Conservation (phyloP, 2,113 vertebrate genomes). For the Ochotona curzoniae region DNA sequence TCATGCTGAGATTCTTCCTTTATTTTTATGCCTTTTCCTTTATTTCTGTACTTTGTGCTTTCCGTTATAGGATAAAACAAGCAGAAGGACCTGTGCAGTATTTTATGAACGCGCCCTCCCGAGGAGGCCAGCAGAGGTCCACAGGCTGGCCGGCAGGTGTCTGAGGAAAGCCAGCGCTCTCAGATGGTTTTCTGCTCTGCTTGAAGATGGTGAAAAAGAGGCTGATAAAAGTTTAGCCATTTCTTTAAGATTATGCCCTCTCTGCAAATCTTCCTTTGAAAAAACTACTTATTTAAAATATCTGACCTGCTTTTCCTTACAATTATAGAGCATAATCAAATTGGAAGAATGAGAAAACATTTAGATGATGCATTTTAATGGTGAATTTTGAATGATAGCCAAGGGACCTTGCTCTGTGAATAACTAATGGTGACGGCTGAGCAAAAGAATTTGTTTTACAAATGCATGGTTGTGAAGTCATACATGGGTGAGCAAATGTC, state of each 20-base stretch:
- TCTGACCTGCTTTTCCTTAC: background rate
- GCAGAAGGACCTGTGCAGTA: background rate
- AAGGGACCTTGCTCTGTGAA: background rate
- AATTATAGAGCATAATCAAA: background rate
- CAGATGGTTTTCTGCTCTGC: rapidly evolving
- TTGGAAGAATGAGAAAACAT: background rate
- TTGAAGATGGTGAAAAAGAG: background rate
- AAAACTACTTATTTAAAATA: background rate
- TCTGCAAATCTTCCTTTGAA: background rate
- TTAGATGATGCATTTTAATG: background rate
- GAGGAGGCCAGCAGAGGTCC: background rate
- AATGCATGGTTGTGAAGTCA: background rate
- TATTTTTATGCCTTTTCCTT: background rate
- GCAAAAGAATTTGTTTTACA: background rate
- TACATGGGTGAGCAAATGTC: background rate
- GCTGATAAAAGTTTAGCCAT: background rate
- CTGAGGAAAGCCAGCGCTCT: background rate
- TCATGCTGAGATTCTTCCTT: slow-evolving; percentile 30
- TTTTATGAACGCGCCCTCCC: background rate
- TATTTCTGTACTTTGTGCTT: background rate
- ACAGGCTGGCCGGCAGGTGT: background rate
- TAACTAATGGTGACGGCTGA: background rate
- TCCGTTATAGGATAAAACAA: background rate
- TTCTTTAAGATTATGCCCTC: background rate
- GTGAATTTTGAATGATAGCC: background rate